These are phyloP conservation scores for Apostichopus parvimensis DNA, from an alignment of 35 echinoderm and acorn worm genomes.

Conservation along the genomic window DNA sequence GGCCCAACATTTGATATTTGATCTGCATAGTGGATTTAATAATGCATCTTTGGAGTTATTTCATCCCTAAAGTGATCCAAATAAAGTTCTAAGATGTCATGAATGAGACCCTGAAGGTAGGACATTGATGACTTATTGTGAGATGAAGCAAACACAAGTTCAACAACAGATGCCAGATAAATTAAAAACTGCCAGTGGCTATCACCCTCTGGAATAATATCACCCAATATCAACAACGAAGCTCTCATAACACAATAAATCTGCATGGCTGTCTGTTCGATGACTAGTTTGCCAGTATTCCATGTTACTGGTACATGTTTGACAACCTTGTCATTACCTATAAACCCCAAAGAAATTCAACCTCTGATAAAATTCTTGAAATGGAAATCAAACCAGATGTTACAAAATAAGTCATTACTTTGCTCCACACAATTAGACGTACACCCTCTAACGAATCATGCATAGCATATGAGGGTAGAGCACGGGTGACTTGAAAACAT, in stretches of 20 bases:
- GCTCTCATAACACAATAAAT: no score
- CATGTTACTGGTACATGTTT: no score
- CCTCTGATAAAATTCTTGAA: no score
- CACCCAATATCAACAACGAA: no score
- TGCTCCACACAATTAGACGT: not conserved
- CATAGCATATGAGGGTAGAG: not conserved
- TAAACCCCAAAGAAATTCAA: no score
- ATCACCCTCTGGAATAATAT: no score
- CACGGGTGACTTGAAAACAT: not conserved
- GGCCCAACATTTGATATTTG: not conserved
- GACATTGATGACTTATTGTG: not conserved
- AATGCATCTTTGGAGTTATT: not conserved
- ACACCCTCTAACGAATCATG: constrained; percentile 13
- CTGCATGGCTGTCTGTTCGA: no score
- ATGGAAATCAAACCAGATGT: no score
- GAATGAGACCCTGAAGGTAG: not conserved
- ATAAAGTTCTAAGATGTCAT: not conserved
- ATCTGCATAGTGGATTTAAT: not conserved
- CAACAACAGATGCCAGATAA: constrained; percentile 1
- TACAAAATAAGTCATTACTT: not conserved
- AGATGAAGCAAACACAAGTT: not conserved
- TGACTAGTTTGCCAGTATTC: no score
- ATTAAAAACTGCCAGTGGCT: not conserved
- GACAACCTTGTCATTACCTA: no score
- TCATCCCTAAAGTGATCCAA: not conserved